Evolutionary conservation across 1,140 invertebrate genomes (phyloP), one percentile per base, ranked within the genome.

Genomic region (Drosophila subobscura): DNA sequence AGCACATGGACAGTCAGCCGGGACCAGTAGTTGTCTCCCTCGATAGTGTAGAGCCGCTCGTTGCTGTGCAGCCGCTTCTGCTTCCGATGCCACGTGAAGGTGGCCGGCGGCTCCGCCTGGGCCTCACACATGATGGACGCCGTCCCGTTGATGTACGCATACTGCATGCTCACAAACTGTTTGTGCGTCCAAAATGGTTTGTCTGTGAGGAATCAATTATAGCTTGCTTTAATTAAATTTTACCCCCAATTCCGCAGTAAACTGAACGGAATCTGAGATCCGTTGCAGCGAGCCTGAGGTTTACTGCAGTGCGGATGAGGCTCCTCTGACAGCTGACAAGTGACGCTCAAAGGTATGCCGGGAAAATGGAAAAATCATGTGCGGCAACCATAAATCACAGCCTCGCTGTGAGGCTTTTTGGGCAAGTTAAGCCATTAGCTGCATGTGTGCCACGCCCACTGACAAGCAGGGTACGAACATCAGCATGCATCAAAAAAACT

Each of bases 111-210:
- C 70, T 94, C 93, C 0, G 93, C 93, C 22, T 91, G 81, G 0
- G 93, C 93, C 58, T 93, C 92, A 67, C 94, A 94, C 33, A 92
- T 92, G 27, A 94, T 90, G 66, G 93, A 93, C 2, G 92, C 92
- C 1, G 85, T 89, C 6, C 93, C 93, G n/a, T 91, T 92, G 12
- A 94, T 72, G 49, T 92, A 93, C 5, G 92, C 92, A 42, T 91
- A 93, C 20, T 90, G 83, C 3, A 85, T 45, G 29, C 81, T 79
- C 7, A 79, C 75, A 42, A 89, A 91, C 4, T 85, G 74, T 3
- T 83, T 73, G 16, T 68, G 61, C 22, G 88, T 90, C 91, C 92
- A 77, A 6, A 90, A 77, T 0, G 93, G 93, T 54, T 92, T 92
- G 79, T 93, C 93, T 93, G 44, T 6, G 40, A 10, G 33, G 33